Evolutionary conservation across 2,888 invertebrate species (phyloP).

Genomic region (Mycalesis mineus): DNA sequence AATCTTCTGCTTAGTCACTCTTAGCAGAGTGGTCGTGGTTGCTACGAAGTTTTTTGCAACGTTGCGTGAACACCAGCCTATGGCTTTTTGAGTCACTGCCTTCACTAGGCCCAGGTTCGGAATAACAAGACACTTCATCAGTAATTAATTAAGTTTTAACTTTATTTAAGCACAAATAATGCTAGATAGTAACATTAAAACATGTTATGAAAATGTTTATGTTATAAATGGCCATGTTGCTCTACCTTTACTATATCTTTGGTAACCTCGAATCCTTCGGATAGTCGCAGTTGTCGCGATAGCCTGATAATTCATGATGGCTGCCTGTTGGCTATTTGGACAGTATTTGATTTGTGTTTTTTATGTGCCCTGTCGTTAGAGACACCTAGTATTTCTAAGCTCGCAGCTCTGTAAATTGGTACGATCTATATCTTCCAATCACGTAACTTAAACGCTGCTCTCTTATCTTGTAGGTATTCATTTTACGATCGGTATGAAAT

Average conservation of each 20-base stretch:
- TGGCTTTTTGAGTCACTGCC: no score
- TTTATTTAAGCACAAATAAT: no score
- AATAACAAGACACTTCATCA: no score
- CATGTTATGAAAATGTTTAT: no score
- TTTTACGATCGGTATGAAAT: background rate
- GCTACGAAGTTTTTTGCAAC: no score
- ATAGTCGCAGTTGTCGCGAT: constrained; percentile 54
- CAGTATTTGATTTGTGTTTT: constrained; percentile 28
- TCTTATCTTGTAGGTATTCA: background rate
- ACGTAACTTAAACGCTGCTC: background rate
- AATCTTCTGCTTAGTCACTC: no score
- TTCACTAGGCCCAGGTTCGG: no score
- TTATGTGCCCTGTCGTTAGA: constrained; percentile 18
- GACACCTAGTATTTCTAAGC: constrained; percentile 20
- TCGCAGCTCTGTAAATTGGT: constrained; percentile 1
- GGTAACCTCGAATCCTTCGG: constrained; percentile 59
- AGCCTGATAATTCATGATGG: constrained; percentile 55
- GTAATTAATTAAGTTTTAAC: no score
- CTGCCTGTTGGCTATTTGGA: constrained; percentile 33
- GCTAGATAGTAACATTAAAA: no score
- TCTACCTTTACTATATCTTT: background rate
- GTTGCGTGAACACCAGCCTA: no score
- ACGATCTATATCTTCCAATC: constrained; percentile 8
- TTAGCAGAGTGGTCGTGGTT: no score
- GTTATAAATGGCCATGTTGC: no score